Evolutionary conservation across 2,113 vertebrate genomes (phyloP).

Genomic region (Dasyurus viverrinus): DNA sequence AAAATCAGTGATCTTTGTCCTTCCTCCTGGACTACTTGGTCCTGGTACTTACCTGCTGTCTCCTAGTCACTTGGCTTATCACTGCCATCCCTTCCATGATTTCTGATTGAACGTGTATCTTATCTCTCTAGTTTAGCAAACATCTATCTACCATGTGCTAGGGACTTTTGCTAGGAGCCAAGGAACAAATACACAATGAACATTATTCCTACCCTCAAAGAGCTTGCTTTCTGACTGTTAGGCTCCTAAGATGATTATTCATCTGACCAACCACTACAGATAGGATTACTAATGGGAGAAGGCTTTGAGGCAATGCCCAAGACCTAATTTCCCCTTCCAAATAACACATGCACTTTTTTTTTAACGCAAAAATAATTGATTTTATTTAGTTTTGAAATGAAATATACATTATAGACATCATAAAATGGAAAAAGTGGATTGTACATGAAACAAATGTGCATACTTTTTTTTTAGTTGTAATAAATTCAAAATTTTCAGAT

Average conservation of each 20-base stretch:
- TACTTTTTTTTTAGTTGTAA: too few species aligned
- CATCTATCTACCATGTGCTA: neutral
- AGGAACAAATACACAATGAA: neutral
- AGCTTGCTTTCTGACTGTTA: neutral
- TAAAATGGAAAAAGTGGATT: too few species aligned
- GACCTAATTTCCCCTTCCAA: neutral
- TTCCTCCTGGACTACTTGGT: neutral
- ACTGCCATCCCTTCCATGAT: neutral
- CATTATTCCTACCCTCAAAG: neutral
- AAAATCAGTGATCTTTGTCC: neutral
- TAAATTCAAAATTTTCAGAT: too few species aligned
- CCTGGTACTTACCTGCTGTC: neutral
- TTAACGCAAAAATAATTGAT: too few species aligned
- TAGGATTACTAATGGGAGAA: neutral
- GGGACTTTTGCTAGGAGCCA: neutral
- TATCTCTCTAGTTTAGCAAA: neutral
- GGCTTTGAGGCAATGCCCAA: neutral
- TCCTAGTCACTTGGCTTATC: neutral
- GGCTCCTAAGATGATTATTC: neutral
- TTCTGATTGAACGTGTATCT: neutral
- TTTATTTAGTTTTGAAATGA: too few species aligned
- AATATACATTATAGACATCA: too few species aligned
- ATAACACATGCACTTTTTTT: neutral
- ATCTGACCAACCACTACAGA: neutral
- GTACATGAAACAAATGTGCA: too few species aligned